phyloP scores from a whole-genome alignment of 2,113 vertebrate species.

The Takifugu flavidus region DNA sequence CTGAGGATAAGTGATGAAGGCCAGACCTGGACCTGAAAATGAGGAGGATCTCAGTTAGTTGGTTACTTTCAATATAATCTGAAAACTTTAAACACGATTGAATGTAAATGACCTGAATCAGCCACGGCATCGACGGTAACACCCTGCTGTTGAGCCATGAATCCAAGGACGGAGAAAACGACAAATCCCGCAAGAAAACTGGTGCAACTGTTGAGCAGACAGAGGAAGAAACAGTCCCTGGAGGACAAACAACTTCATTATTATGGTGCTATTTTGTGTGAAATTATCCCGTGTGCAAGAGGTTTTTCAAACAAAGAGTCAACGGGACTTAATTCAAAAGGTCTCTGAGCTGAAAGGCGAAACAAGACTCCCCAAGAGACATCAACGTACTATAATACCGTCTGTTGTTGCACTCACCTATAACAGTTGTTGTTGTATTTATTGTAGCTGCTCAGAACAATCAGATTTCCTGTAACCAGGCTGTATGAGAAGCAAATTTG shows the following conservation, averaged over 20 bases:
- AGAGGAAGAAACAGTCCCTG: conserved; percentile 63
- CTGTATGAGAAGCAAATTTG: conserved; percentile 66
- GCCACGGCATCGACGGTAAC: conserved; percentile 53
- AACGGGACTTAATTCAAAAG: no score
- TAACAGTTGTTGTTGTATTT: conserved; percentile 68
- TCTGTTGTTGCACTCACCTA: conserved; percentile 34
- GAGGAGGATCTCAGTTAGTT: not conserved
- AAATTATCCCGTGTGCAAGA: no score
- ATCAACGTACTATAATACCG: not conserved
- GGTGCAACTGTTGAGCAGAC: conserved; percentile 65
- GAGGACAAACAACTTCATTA: not conserved
- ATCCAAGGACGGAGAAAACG: conserved; percentile 59
- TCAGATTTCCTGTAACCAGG: conserved; percentile 39
- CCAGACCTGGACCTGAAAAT: conserved; percentile 60
- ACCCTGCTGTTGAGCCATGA: conserved; percentile 67
- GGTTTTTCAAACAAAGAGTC: no score
- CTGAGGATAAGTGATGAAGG: conserved; percentile 45
- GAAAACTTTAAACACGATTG: not conserved
- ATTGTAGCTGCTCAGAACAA: conserved; percentile 63
- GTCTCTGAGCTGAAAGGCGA: not conserved
- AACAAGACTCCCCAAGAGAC: not conserved
- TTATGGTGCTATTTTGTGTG: no score
- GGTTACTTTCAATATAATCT: not conserved
- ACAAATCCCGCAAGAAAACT: conserved; percentile 65
- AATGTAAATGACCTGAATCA: conserved; percentile 52